Base-by-base conservation (phyloP, 2,113 vertebrate genomes). In the Oophaga pumilio region DNA sequence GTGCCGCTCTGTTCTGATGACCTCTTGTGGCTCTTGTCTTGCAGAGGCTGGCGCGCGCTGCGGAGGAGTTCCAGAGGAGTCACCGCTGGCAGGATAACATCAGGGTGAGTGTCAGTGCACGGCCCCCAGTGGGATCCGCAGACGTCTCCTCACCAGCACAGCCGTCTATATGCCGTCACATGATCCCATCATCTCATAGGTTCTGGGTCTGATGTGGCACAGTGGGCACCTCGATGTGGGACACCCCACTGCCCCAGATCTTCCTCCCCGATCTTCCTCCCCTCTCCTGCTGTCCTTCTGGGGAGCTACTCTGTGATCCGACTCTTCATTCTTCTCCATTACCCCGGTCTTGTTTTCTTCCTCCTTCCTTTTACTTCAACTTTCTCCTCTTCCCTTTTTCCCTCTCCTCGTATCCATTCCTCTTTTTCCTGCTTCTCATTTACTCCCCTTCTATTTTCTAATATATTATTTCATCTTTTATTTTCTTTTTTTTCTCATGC, bases 81-180 rank as follows among this genome's bases (percentile, higher is more conserved):
- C 97, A 98, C 66, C 94, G 92, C 89, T 99, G 98, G 98, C 96
- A 98, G 92, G 97, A 99, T 85, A 96, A 95, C 90, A 97, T 99
- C 91, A 96, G 95, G 96, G 98, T 99, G 96, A 96, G 96, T 69
- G 82, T 11, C 50, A 8, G 56, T 24, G 14, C 69, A 20, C 33
- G 14, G 4, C 26, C 22, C 28, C 53, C 53, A 6, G 4, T 7
- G 15, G 49, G 62, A 66, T 52, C 60, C 81, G 26, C 60, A 57
- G 62, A 50, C 22, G 11, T 52, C 81, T 68, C 22, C 43, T 8
- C 78, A 10, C 78, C 78, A 18, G 11, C 24, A 1, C 24, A n/a
- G 7, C 13, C 22, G 28, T 20, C 10, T 49, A 20, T 26, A 26
- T 24, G 56, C 6, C 3, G 12, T 15, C 56, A n/a, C 6, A 53